Conservation (phyloP, 1,140 invertebrate species). For the Drosophila suzukii region DNA sequence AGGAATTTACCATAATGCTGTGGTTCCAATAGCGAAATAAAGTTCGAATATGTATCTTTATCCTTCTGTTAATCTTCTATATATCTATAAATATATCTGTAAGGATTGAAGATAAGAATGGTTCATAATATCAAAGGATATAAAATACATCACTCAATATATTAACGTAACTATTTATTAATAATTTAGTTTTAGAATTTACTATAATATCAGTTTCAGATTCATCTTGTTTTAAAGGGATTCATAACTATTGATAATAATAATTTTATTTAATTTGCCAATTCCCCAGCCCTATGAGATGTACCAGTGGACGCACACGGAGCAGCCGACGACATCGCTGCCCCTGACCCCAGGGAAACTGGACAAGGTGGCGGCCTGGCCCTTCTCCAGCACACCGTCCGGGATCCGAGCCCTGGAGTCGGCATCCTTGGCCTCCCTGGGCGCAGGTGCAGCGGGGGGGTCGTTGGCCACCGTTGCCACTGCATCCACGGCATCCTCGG, state of each 20-base stretch:
- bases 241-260: background rate
- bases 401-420: conserved; percentile 19
- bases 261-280: background rate
- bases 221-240: background rate
- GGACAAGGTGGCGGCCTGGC: conserved; percentile 84
- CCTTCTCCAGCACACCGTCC: conserved; percentile 71
- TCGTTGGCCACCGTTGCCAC: conserved; percentile 21
- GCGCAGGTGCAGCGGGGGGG: conserved; percentile 6
- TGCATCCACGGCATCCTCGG: conserved; percentile 7
- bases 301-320: conserved; percentile 95
- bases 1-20: too few relatives aligned
- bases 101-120: too few relatives aligned
- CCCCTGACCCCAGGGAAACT: conserved; percentile 90
- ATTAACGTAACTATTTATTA: too few relatives aligned
- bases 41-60: too few relatives aligned
- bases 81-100: too few relatives aligned
- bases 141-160: too few relatives aligned
- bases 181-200: too few relatives aligned
- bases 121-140: too few relatives aligned
- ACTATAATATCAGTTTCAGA: too few relatives aligned
- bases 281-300: conserved; percentile 91
- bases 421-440: background rate
- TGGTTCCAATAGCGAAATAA: too few relatives aligned
- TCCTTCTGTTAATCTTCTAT: too few relatives aligned
- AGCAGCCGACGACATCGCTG: conserved; percentile 87